Evolutionary conservation across 2,113 vertebrate species (phyloP), one percentile per base, ranked within the genome.

Genomic region (Triplophysa siluroides): DNA sequence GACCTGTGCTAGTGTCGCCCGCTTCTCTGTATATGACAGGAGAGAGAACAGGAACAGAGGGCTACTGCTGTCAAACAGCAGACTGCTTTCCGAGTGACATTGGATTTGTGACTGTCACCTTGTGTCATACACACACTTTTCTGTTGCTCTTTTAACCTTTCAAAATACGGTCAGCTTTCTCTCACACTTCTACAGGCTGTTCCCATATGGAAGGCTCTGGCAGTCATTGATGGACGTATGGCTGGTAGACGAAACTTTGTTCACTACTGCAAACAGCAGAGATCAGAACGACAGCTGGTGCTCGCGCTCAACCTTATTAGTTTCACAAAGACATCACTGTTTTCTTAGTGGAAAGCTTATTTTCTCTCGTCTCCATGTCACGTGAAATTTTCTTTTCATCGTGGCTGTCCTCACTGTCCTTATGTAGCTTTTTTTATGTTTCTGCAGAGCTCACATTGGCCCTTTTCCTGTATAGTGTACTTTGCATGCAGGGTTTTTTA

Each of bases 161-260:
- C 23, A 58, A 3, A 69, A 76, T 50, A 78, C 76, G 60, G 65
- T 85, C 38, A 72, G 64, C 79, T 86, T 83, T 69, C 56, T 70
- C 58, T 2, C 50, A 58, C 47, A 45, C 45, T 10, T 52, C 19
- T 54, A 66, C 33, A 52, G 24, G 56, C 56, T 62, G 33, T 19
- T 62, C 4, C 54, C 18, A 43, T 58, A 64, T 8, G 0, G 21
- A 13, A n/a, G 19, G n/a, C 78, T 38, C 64, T 76, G 50, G 56
- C 61, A 75, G 23, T 76, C 41, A 62, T 60, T 76, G 43, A 60
- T 29, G 63, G 74, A 73, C 56, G 52, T 52, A 78, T 70, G 67
- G 70, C 29, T 24, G 52, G 62, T 16, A 21, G 62, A 76, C 26
- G n/a, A 29, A 50, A 76, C 16, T 78, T 78, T 45, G 16, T 26